phyloP scores from a whole-genome alignment of 2,797 vertebrate genomes.

The Phoeniculus purpureus region DNA sequence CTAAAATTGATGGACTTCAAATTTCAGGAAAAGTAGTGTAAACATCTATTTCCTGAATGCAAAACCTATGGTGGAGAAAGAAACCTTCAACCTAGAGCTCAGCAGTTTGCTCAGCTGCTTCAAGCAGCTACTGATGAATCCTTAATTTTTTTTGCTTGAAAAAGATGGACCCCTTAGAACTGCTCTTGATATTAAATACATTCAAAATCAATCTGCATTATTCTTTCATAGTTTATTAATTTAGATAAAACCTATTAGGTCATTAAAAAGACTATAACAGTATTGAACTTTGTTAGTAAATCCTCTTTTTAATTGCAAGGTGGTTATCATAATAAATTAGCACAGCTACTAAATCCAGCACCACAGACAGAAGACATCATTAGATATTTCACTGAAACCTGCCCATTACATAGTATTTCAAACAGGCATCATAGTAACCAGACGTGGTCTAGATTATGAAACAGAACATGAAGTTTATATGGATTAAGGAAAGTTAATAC shows the following conservation, averaged over 20 bases:
- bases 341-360: neutral
- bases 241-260: neutral
- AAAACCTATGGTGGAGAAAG: neutral
- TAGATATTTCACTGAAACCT: neutral
- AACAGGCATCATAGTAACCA: neutral
- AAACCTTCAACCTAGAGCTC: neutral
- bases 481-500: slow-evolving; percentile 65
- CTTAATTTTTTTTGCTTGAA: neutral
- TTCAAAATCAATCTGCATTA: neutral
- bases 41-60: neutral
- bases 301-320: neutral
- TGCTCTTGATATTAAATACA: neutral
- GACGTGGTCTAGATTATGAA: neutral
- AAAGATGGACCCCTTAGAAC: neutral
- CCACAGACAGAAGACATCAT: neutral
- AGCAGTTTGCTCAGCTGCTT: neutral
- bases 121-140: neutral
- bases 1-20: neutral
- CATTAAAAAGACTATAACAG: neutral
- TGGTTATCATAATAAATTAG: neutral
- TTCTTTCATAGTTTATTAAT: neutral
- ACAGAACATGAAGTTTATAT: neutral
- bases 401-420: neutral
- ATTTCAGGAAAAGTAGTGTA: neutral
- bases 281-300: neutral